phyloP scores from a whole-genome alignment of 2,113 vertebrate genomes.

The Dromas ardeola region DNA sequence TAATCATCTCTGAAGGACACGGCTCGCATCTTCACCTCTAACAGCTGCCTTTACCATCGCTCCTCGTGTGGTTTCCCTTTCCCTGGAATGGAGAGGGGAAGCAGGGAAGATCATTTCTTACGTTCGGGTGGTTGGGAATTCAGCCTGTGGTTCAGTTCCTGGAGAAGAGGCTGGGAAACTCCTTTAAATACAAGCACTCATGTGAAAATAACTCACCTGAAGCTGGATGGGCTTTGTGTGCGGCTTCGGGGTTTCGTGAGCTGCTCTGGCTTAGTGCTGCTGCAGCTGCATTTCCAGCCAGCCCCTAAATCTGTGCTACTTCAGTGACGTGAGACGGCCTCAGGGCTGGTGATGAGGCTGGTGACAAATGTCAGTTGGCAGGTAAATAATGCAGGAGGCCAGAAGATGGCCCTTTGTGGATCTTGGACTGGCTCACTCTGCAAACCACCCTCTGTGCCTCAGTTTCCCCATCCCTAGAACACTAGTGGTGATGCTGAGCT shows the following conservation, averaged over 20 bases:
- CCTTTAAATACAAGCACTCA: background rate
- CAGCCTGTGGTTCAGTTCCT: background rate
- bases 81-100: background rate
- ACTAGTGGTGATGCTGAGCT: background rate
- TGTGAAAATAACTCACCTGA: too few species aligned
- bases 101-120: accelerated
- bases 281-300: background rate
- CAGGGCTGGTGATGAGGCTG: background rate
- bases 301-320: background rate
- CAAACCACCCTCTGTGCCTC: accelerated
- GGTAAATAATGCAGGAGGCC: background rate
- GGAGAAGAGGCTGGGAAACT: background rate
- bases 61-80: accelerated
- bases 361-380: background rate
- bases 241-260: accelerated
- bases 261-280: background rate
- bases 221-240: background rate
- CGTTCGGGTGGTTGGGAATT: background rate
- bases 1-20: background rate
- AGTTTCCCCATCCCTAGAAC: background rate
- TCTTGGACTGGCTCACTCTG: background rate
- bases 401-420: background rate
- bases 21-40: accelerated
- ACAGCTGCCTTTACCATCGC: accelerated
- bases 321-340: accelerated